These are phyloP conservation scores for cattle (Bos taurus) DNA, from an alignment of 2,113 vertebrate genomes.

Conservation along the genomic window DNA sequence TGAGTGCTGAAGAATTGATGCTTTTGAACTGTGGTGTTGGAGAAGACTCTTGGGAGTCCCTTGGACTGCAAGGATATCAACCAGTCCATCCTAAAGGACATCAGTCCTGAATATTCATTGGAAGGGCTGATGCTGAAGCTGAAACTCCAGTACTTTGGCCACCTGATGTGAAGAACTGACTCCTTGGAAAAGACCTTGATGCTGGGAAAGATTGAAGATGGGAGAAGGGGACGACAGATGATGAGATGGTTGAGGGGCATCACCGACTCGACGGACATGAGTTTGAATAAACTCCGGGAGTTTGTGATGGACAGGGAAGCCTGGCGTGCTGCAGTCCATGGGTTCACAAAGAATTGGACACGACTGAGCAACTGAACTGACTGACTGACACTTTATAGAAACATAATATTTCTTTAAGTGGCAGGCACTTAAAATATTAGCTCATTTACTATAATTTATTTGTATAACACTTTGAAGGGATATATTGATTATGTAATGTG, in stretches of 20 bases:
- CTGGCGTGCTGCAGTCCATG: background rate
- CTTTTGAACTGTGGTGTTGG: background rate
- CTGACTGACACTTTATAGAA: background rate
- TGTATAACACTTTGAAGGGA: background rate
- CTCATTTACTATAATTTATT: constrained; percentile 15
- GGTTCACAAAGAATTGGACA: background rate
- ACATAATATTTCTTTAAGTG: background rate
- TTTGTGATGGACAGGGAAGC: background rate
- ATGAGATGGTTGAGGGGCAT: background rate
- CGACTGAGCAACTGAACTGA: background rate
- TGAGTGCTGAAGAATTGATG: background rate
- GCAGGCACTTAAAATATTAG: constrained; percentile 16
- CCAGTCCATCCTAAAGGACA: background rate
- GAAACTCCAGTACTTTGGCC: background rate
- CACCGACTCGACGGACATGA: background rate
- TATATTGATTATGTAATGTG: background rate
- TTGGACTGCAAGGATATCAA: background rate
- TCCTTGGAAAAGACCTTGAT: background rate
- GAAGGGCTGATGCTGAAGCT: background rate
- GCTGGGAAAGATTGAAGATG: background rate
- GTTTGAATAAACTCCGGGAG: background rate
- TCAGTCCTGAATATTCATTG: background rate
- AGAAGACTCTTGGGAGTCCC: background rate
- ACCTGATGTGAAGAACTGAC: background rate
- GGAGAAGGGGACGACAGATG: background rate